Evolutionary conservation across 2,888 invertebrate genomes (phyloP).

Genomic region (Limnephilus lunatus): DNA sequence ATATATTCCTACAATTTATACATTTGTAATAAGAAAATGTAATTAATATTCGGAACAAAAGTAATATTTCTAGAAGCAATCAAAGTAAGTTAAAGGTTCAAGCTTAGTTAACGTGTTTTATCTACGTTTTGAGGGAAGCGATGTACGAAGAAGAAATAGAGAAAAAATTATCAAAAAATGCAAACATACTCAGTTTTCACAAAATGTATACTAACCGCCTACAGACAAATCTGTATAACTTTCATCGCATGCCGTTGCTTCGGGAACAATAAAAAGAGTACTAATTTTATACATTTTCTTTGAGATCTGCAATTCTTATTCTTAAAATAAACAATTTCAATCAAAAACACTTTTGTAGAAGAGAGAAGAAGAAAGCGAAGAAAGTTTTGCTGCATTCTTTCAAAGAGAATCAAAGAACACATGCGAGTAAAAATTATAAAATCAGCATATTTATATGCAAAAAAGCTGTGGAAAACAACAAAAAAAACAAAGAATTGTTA

Average conservation of each 20-base stretch:
- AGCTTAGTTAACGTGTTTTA: slow-evolving; percentile 32
- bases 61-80: neutral
- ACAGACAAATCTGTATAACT: slow-evolving; percentile 16
- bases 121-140: slow-evolving; percentile 37
- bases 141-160: slow-evolving; percentile 9
- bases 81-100: neutral
- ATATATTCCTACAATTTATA: neutral
- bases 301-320: neutral
- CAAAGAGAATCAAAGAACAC: neutral
- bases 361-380: neutral
- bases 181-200: slow-evolving; percentile 31
- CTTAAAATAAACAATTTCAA: slow-evolving; percentile 8
- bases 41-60: neutral
- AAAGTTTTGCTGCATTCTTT: slow-evolving; percentile 12
- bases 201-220: slow-evolving; percentile 29
- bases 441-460: neutral
- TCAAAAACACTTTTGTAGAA: neutral
- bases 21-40: neutral
- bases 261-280: neutral
- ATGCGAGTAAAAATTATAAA: neutral
- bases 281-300: slow-evolving; percentile 9
- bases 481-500: no score
- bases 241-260: slow-evolving; percentile 33
- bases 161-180: slow-evolving; percentile 28
- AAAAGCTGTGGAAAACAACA: neutral